Conservation (phyloP, 35 echinoderm and acorn worm genomes). For the Anneissia japonica region DNA sequence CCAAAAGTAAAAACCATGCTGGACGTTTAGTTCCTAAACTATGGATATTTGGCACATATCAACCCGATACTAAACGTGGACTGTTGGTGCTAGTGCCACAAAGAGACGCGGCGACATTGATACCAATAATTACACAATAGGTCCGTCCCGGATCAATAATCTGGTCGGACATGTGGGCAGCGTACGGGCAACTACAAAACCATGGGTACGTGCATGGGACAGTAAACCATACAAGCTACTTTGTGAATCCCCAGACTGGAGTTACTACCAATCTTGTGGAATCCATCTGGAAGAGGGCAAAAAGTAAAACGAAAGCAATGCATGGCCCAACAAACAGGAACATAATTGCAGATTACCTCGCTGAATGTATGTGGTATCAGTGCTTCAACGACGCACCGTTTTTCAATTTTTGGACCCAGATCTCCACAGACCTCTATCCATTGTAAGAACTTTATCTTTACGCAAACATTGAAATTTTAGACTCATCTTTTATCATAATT, state of each 20-base stretch:
- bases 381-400: background rate
- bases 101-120: background rate
- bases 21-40: background rate
- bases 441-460: no score
- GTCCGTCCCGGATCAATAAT: constrained; percentile 4
- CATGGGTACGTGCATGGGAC: constrained; percentile 2
- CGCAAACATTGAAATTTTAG: no score
- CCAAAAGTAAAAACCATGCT: background rate
- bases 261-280: constrained; percentile 20
- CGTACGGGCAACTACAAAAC: background rate
- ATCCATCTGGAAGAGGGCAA: constrained; percentile 23
- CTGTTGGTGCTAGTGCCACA: background rate
- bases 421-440: background rate
- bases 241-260: constrained; percentile 7
- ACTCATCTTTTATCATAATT: no score
- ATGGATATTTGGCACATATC: constrained; percentile 1
- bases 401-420: constrained; percentile 16
- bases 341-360: constrained; percentile 1
- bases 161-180: constrained; percentile 26
- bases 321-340: constrained; percentile 19
- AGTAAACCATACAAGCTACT: constrained; percentile 13
- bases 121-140: constrained; percentile 10
- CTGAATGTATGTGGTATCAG: constrained; percentile 18
- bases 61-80: background rate
- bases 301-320: constrained; percentile 6